Conservation (phyloP, 2,113 vertebrate species). For the Nesoenas mayeri region DNA sequence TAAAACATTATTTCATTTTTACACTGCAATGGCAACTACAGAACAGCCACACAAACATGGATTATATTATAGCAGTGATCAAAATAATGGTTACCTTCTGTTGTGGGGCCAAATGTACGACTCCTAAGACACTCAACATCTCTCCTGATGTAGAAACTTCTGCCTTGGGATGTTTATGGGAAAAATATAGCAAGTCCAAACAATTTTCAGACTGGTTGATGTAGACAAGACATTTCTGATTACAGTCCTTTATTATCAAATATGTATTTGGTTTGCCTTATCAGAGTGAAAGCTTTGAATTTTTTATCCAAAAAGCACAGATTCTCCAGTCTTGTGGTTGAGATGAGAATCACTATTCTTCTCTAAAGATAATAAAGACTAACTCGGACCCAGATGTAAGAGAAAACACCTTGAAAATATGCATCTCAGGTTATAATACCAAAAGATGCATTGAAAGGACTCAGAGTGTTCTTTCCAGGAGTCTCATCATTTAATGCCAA, state of each 20-base stretch:
- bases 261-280: not conserved
- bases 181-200: not conserved
- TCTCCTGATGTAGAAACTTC: not conserved
- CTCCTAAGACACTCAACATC: not conserved
- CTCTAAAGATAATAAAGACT: not conserved
- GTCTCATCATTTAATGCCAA: not conserved
- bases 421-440: not conserved
- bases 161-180: not conserved
- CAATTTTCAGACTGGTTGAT: not conserved
- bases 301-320: not conserved
- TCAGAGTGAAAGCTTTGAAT: not conserved
- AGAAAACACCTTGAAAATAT: not conserved
- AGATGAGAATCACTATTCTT: not conserved
- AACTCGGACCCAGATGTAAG: not conserved
- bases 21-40: not conserved
- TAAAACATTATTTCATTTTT: conserved; percentile 10
- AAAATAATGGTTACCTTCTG: not conserved
- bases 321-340: not conserved
- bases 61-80: not conserved
- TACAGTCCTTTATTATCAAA: not conserved
- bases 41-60: not conserved
- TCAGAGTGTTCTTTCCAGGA: not conserved
- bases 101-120: not conserved
- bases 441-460: not conserved
- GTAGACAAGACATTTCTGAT: not conserved